These are phyloP conservation scores for Montipora cactus DNA, from an alignment of 64 coral and sea anemone genomes.

Conservation along the genomic window DNA sequence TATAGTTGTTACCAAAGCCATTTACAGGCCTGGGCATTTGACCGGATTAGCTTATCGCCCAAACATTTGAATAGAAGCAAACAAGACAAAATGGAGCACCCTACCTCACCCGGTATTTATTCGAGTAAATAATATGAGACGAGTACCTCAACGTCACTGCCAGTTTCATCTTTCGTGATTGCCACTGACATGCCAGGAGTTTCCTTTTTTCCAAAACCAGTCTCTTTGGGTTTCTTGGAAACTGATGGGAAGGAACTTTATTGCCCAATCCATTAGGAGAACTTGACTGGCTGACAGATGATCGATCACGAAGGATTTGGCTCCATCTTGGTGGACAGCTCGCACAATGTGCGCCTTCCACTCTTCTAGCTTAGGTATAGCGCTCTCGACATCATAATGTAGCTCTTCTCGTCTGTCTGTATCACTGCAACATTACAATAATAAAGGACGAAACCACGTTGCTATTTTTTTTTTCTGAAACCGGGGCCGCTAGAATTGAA, in stretches of 20 bases:
- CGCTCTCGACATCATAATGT: slow-evolving; percentile 28
- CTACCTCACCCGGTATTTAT: background rate
- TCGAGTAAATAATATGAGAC: background rate
- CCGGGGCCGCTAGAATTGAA: background rate
- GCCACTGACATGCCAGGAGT: slow-evolving; percentile 36
- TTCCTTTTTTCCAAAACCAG: slow-evolving; percentile 47
- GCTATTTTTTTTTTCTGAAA: background rate
- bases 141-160: slow-evolving; percentile 39
- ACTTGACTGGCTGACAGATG: slow-evolving; percentile 24
- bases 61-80: background rate
- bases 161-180: slow-evolving; percentile 18
- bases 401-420: slow-evolving; percentile 35
- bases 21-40: background rate
- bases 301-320: slow-evolving; percentile 5
- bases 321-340: slow-evolving; percentile 13
- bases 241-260: slow-evolving; percentile 67
- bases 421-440: background rate
- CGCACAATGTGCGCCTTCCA: slow-evolving; percentile 47
- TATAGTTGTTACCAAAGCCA: background rate
- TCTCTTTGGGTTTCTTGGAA: slow-evolving; percentile 36
- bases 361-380: background rate
- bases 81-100: background rate
- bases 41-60: background rate
- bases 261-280: slow-evolving; percentile 50
- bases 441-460: background rate